phyloP scores from a whole-genome alignment of 2,113 vertebrate species.

The Hemichromis elongatus region DNA sequence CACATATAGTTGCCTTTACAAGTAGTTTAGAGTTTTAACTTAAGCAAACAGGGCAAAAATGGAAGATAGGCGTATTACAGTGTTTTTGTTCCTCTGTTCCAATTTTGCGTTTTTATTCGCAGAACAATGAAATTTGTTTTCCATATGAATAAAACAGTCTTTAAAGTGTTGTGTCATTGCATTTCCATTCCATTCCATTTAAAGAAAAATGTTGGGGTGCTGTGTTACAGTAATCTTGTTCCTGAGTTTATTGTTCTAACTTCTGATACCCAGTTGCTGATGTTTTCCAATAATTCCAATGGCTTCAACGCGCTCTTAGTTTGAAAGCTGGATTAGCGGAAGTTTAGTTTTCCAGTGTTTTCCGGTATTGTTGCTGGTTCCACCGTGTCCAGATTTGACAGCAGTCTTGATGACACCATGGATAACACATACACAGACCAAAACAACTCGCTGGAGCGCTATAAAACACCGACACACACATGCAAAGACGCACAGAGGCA shows the following conservation, averaged over 20 bases:
- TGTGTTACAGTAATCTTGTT: not conserved
- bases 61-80: not conserved
- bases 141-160: not conserved
- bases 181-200: not conserved
- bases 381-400: slow-evolving; percentile 38
- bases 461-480: slow-evolving; percentile 10
- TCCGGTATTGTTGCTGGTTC: not conserved
- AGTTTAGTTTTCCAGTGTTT: not conserved
- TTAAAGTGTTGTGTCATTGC: not conserved
- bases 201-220: not conserved
- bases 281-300: not conserved
- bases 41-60: not conserved
- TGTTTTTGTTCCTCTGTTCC: not conserved
- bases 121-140: not conserved
- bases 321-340: not conserved
- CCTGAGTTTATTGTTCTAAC: not conserved
- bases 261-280: not conserved
- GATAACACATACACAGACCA: not conserved
- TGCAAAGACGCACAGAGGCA: not conserved
- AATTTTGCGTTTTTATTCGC: not conserved
- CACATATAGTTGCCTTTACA: not conserved
- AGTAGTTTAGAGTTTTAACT: not conserved
- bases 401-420: not conserved
- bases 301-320: rapidly evolving
- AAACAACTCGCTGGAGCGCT: rapidly evolving